phyloP scores from a whole-genome alignment of 2,888 invertebrate species.

The Sepiola atlantica region DNA sequence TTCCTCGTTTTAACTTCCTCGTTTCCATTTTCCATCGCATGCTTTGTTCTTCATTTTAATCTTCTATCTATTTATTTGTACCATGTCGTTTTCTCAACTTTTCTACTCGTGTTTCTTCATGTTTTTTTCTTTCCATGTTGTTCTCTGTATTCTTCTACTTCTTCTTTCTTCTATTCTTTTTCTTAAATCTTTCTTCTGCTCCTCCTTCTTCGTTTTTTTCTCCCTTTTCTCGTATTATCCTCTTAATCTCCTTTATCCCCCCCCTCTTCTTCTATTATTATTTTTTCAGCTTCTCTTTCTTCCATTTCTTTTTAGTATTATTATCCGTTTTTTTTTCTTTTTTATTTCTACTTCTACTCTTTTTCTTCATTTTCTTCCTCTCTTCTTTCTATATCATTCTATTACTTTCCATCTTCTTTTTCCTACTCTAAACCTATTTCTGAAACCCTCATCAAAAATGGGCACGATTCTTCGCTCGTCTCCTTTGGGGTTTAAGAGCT shows the following conservation, averaged over 20 bases:
- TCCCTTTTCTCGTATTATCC: not conserved
- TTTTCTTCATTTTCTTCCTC: not conserved
- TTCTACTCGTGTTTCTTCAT: too few species aligned
- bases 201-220: not conserved
- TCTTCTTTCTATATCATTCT: not conserved
- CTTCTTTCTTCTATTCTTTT: too few species aligned
- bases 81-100: too few species aligned
- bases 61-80: too few species aligned
- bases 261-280: too few species aligned
- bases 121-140: too few species aligned
- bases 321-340: not conserved
- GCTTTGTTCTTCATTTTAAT: too few species aligned
- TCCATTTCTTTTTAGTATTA: not conserved
- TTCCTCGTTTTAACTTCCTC: too few species aligned
- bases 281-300: not conserved
- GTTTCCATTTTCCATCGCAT: too few species aligned
- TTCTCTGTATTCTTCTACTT: too few species aligned
- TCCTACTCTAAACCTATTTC: not conserved
- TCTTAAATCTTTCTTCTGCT: too few species aligned
- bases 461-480: not conserved
- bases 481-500: not conserved
- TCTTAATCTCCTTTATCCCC: not conserved
- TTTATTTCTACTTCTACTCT: not conserved
- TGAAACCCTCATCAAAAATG: not conserved
- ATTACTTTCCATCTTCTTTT: not conserved